These are phyloP conservation scores for Oncorhynchus tshawytscha DNA, from an alignment of 2,113 vertebrate genomes.

Conservation along the genomic window DNA sequence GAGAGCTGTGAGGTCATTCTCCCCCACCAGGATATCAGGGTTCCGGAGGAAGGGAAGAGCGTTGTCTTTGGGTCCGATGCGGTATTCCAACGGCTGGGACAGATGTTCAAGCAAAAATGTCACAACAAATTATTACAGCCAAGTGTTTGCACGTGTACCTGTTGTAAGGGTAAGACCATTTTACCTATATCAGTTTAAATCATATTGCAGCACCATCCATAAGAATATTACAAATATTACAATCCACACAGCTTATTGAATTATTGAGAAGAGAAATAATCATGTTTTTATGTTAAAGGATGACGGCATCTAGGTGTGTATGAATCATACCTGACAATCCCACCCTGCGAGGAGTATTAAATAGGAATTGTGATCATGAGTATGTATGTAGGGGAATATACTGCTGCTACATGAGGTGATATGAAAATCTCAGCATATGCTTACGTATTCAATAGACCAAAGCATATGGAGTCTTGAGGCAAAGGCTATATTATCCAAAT, in stretches of 20 bases:
- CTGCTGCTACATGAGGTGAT: not conserved
- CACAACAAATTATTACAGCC: too few species aligned
- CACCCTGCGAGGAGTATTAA: not conserved
- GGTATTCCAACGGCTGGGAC: constrained; percentile 73
- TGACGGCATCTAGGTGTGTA: too few species aligned
- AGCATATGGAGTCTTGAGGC: too few species aligned
- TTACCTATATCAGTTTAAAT: not conserved
- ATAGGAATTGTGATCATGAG: too few species aligned
- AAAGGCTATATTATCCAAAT: too few species aligned
- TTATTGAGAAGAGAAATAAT: too few species aligned
- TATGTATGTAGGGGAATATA: not conserved
- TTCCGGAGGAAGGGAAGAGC: constrained; percentile 90
- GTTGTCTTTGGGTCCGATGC: constrained; percentile 70
- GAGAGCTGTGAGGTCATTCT: constrained; percentile 89
- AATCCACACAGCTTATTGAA: too few species aligned
- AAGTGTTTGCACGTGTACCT: too few species aligned
- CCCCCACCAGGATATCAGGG: constrained; percentile 93
- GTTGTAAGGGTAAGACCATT: not conserved
- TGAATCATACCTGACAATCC: not conserved
- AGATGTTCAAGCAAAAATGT: too few species aligned
- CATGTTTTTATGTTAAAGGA: too few species aligned
- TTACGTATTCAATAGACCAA: not conserved
- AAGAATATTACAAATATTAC: not conserved
- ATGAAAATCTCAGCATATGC: not conserved
- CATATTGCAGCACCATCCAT: not conserved